Evolutionary conservation across 1,140 invertebrate genomes (phyloP).

Genomic region (Portunus trituberculatus): DNA sequence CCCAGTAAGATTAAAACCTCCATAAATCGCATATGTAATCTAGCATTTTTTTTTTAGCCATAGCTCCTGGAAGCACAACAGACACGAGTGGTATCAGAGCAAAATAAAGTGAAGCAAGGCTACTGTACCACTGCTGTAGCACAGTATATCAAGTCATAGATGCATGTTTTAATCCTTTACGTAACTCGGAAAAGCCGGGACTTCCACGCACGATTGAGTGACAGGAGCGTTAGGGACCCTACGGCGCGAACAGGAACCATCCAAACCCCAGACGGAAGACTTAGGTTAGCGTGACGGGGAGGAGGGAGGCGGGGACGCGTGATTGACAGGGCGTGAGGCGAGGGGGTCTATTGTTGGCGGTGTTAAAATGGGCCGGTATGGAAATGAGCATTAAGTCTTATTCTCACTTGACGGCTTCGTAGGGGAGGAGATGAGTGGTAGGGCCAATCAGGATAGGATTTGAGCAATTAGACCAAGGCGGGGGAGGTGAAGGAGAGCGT

Average conservation of each 20-base stretch:
- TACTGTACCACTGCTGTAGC: not conserved
- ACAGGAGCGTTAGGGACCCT: not conserved
- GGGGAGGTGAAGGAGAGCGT: conserved; percentile 10
- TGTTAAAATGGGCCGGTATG: conserved; percentile 49
- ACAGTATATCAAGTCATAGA: not conserved
- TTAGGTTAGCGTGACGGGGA: not conserved
- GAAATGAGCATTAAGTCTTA: conserved; percentile 46
- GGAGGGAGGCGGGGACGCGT: not conserved
- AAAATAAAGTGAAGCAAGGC: not conserved
- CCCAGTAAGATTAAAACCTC: not conserved
- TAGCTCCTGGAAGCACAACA: not conserved
- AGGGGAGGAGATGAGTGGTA: conserved; percentile 15
- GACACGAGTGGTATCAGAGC: not conserved
- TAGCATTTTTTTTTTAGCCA: not conserved
- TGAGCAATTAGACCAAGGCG: conserved; percentile 60
- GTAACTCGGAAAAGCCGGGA: not conserved
- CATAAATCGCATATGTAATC: not conserved
- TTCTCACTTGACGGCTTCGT: not conserved
- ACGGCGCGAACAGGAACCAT: not conserved
- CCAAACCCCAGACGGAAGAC: not conserved
- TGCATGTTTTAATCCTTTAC: not conserved
- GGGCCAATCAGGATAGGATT: conserved; percentile 58
- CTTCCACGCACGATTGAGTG: not conserved
- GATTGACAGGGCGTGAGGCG: conserved; percentile 52
- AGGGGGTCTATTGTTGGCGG: conserved; percentile 54